These are phyloP conservation scores for Phortica variegata DNA, from an alignment of 1,140 invertebrate species.

Conservation along the genomic window DNA sequence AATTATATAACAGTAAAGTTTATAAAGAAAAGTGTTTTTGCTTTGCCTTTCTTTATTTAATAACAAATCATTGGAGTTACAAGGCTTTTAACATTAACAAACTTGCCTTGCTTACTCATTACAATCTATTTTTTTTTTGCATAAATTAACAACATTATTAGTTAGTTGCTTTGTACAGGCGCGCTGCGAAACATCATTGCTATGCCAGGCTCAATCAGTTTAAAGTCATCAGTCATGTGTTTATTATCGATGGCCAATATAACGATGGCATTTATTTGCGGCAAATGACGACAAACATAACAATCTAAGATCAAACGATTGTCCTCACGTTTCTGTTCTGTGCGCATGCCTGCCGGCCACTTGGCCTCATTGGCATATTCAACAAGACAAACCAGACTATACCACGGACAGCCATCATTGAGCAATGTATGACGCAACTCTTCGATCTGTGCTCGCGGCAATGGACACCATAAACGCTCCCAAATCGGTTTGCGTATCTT, in stretches of 20 bases:
- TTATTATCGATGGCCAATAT: conserved; percentile 27
- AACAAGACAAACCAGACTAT: conserved; percentile 25
- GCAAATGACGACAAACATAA: conserved; percentile 25
- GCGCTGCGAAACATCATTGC: no score
- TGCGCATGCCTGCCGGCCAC: conserved; percentile 32
- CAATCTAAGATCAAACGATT: conserved; percentile 16
- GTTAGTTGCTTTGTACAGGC: no score
- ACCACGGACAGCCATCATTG: conserved; percentile 26
- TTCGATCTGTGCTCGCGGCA: conserved; percentile 24
- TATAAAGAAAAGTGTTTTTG: no score
- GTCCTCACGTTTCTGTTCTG: conserved; percentile 23
- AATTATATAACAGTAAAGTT: no score
- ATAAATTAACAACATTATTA: no score
- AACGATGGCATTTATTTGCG: conserved; percentile 11
- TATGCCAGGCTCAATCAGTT: no score
- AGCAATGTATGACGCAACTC: conserved; percentile 25
- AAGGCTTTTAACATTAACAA: no score
- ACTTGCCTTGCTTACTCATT: no score
- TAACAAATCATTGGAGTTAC: no score
- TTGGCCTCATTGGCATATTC: conserved; percentile 34
- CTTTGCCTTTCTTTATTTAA: no score
- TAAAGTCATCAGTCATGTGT: conserved; percentile 39
- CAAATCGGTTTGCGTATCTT: conserved; percentile 20
- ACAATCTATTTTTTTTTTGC: no score
- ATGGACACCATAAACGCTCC: conserved; percentile 39